Evolutionary conservation across 2,797 vertebrate species (phyloP), one percentile per base, ranked within the genome.

Genomic region (Tokudaia muenninki): DNA sequence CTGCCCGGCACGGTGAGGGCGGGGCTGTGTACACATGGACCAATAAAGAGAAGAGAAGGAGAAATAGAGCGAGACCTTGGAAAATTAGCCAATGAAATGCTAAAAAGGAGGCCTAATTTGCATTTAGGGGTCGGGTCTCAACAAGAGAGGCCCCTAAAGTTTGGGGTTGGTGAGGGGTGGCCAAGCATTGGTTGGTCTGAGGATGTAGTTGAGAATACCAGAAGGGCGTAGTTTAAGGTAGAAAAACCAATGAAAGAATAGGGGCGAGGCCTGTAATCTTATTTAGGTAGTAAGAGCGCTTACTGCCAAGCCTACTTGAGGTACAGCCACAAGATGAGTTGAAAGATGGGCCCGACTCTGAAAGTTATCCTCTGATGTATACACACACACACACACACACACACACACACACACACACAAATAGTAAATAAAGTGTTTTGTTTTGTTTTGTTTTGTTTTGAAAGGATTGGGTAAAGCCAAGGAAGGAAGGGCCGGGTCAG

Each of bases 1-100:
- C 83, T 88, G 72, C 91, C 47, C 87, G 90, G 86, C 90, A 21
- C n/a, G 65, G 96, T 95, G 92, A 97, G 96, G 95, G 96, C 81
- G 88, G 93, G 59, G 57, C 67, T 67, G 9, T 14, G 37, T 3
- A 3, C 26, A 0, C 44, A 22, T 8, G 77, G 78, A 9, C 97
- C 89, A 96, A 83, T 67, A 83, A 94, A 5, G 16, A 83, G 63
- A 52, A 59, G 55, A 50, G 5, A 11, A 14, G 26, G 44, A 2
- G 44, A 0, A 83, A 13, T 57, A 31, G 70, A 16, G 67, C 13
- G 67, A 21, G 86, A 88, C n/a, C n/a, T 41, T 22, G 52, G n/a
- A 44, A 41, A 59, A 70, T 0, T 24, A 95, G 50, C 86, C 93
- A 90, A 90, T 88, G 57, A 92, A 7, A 4, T 16, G 44, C 9